Evolutionary conservation across 2,888 invertebrate species (phyloP).

Genomic region (Cephus sareptanus): DNA sequence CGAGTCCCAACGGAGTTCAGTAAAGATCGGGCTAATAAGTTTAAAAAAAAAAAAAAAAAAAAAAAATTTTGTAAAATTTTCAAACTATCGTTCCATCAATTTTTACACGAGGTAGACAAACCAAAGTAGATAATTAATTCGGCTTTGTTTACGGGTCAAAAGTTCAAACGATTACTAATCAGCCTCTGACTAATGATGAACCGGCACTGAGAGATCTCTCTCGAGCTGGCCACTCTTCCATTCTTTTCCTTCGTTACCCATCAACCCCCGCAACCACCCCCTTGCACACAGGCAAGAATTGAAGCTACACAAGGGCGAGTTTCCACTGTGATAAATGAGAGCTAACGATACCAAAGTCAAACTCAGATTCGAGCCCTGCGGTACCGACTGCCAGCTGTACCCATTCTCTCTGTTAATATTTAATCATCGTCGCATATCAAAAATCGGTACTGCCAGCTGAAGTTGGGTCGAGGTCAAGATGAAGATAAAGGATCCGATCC

Average conservation of each 20-base stretch:
- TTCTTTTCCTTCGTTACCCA: background rate
- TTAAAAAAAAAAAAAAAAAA: no score
- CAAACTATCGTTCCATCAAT: background rate
- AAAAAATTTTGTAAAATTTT: background rate
- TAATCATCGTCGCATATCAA: background rate
- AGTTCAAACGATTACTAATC: conserved; percentile 30
- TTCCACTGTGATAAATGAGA: conserved; percentile 32
- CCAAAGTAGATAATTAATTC: conserved; percentile 22
- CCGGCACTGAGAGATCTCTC: background rate
- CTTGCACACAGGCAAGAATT: background rate
- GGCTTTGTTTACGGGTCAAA: conserved; percentile 8
- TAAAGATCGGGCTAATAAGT: background rate
- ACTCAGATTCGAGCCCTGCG: background rate
- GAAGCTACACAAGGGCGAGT: background rate
- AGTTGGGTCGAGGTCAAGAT: background rate
- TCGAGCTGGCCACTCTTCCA: background rate
- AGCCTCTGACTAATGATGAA: conserved; percentile 31
- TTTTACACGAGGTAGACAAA: background rate
- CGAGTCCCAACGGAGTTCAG: background rate
- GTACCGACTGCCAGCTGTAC: no score
- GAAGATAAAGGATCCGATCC: background rate
- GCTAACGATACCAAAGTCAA: conserved; percentile 28
- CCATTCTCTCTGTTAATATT: background rate
- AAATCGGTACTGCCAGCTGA: background rate
- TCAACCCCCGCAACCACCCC: background rate